Evolutionary conservation across 2,113 vertebrate genomes (phyloP), one percentile per base, ranked within the genome.

Genomic region (Stigmatopora argus): DNA sequence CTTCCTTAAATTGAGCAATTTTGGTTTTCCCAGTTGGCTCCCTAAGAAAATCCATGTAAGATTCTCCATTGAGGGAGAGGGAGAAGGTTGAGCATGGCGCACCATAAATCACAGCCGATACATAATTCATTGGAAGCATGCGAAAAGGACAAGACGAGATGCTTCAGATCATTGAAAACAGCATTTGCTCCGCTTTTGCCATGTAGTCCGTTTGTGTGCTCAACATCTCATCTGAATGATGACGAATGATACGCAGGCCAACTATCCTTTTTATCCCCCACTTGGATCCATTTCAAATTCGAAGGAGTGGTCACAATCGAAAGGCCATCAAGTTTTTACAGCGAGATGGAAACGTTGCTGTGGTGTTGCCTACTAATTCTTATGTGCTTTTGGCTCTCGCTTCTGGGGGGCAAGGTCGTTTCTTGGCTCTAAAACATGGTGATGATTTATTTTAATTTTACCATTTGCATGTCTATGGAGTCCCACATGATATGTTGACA

Each of bases 1-100:
- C 90, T 90, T 91, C 86, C 83, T 85, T 90, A 90, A 91, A 91
- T 90, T 90, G 88, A 89, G 86, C 90, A 89, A 91, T 91, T 91
- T 91, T 86, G 87, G 87, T 90, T 90, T 89, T 88, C 89, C 86
- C 88, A 79, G 80, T 81, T 78, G 84, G 84, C 74, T 80, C 69
- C 63, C 81, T 62, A 78, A 52, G 71, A 85, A 90, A 86, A 87
- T 89, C 85, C 83, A 83, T 88, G 82, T 64, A 69, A 81, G 77
- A 60, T 79, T 73, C 69, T 70, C 70, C 78, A 69, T 66, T 77
- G 87, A 86, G 66, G 77, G 78, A 82, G 80, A 84, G 78, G 73
- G 69, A 81, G 79, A 81, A 66, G 72, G 81, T 83, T 86, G 83
- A 85, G 82, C 83, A 86, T 84, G 86, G 81, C 82, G 79, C 78